Base-by-base conservation (phyloP, 2,797 vertebrate species). In the Pempheris klunzingeri region DNA sequence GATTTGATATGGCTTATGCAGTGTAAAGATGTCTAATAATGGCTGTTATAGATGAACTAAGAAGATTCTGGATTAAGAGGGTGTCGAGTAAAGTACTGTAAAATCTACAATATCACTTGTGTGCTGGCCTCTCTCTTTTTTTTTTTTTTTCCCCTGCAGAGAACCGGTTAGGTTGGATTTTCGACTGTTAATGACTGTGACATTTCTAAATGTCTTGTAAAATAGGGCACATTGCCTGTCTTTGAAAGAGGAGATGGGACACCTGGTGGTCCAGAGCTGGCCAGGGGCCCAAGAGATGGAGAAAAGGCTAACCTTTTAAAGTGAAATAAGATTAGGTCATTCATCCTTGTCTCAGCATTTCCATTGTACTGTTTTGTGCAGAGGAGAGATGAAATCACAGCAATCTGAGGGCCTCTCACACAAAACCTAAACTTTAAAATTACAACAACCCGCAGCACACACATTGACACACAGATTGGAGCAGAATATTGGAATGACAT, bases 121-220 rank as follows among this genome's bases (percentile, higher is more conserved):
- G 59, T 50, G 32, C 46, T 4, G 3, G 32, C 24, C 28, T 54
- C 24, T 61, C 15, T 43, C 14, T n/a, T n/a, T n/a, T n/a, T n/a
- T n/a, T n/a, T n/a, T n/a, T 50, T 28, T 24, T 46, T 4, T 4
- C 18, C 8, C 28, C 32, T 20, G 47, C 62, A 66, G 67, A 72
- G 41, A 28, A 44, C 44, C 22, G 53, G 64, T 72, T 74, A 26
- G 59, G 62, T 71, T 70, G 54, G 59, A 69, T 81, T 83, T 90
- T 71, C 7, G 1, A 62, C 52, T 78, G 65, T 79, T 88, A 90
- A 92, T 92, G 84, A 87, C 71, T 67, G 46, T 90, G 90, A 90
- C 90, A 90, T 94, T 94, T 93, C 85, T 78, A 90, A 91, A 91
- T 87, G 82, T 78, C 82, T 87, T 62, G 81, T 82, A 86, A 91